Conservation (phyloP, 2,113 vertebrate species). For the Poicephalus meyeri region DNA sequence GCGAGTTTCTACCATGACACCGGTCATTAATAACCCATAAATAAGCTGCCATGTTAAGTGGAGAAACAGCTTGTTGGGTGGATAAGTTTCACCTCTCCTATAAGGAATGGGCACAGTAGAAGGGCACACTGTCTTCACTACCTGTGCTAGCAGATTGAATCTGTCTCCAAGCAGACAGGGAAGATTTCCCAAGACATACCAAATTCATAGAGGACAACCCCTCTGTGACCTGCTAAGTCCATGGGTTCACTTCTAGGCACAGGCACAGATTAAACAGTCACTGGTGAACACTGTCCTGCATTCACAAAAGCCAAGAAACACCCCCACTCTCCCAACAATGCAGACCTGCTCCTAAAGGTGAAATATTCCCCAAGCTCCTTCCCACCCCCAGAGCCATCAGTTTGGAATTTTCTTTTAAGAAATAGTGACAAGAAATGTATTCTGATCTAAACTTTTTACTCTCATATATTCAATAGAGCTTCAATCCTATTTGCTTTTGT, state of each 20-base stretch:
- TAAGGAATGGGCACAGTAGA: background rate
- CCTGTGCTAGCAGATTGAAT: no score
- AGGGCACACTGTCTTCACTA: background rate
- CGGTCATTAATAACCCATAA: background rate
- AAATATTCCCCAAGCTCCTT: background rate
- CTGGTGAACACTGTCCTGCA: background rate
- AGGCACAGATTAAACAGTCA: background rate
- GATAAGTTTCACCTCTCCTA: background rate
- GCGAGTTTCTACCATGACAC: fast-evolving
- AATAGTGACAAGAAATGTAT: background rate
- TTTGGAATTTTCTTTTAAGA: background rate
- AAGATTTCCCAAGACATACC: background rate
- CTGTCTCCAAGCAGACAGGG: background rate
- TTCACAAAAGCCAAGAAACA: background rate
- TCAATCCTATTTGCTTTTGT: background rate
- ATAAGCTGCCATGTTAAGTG: background rate
- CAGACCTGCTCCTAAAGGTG: background rate
- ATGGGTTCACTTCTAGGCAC: background rate
- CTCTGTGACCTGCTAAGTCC: background rate
- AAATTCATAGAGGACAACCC: background rate
- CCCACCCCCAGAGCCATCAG: background rate
- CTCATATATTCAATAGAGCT: background rate
- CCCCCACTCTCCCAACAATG: fast-evolving
- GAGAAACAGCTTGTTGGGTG: background rate
- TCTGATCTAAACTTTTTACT: background rate